Conservation (phyloP, 2,797 vertebrate species). For the Tangara arthus region DNA sequence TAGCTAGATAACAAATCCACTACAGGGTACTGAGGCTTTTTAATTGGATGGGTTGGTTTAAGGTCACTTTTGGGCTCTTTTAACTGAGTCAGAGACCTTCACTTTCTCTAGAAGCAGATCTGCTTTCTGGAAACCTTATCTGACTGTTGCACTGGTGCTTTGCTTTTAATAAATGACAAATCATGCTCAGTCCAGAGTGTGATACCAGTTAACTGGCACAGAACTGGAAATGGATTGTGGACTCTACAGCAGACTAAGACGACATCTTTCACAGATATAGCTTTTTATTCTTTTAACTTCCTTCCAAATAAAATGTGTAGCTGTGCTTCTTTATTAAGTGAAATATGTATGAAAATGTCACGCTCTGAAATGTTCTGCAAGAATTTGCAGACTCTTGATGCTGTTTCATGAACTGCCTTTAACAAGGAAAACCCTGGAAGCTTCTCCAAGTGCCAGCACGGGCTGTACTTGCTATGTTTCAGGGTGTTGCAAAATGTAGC, state of each 20-base stretch:
- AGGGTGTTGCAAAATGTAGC: slow-evolving; percentile 87
- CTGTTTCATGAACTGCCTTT: background rate
- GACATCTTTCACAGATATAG: background rate
- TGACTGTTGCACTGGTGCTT: background rate
- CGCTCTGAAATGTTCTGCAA: background rate
- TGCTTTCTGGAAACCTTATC: background rate
- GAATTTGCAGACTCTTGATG: background rate
- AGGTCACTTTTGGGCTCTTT: background rate
- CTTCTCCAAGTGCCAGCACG: background rate
- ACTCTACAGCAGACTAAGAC: background rate
- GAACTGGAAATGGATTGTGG: background rate
- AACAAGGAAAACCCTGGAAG: background rate
- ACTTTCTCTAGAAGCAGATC: background rate
- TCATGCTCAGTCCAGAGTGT: background rate
- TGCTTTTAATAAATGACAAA: background rate
- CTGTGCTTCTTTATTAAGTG: background rate
- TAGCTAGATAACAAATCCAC: background rate
- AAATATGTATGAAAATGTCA: background rate
- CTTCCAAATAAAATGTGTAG: background rate
- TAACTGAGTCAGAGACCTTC: background rate
- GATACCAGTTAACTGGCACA: background rate
- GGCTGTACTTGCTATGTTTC: background rate
- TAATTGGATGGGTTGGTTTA: background rate
- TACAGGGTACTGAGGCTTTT: background rate
- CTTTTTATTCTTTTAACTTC: background rate